phyloP scores from a whole-genome alignment of 1,140 invertebrate genomes.

The Cydia fagiglandana region DNA sequence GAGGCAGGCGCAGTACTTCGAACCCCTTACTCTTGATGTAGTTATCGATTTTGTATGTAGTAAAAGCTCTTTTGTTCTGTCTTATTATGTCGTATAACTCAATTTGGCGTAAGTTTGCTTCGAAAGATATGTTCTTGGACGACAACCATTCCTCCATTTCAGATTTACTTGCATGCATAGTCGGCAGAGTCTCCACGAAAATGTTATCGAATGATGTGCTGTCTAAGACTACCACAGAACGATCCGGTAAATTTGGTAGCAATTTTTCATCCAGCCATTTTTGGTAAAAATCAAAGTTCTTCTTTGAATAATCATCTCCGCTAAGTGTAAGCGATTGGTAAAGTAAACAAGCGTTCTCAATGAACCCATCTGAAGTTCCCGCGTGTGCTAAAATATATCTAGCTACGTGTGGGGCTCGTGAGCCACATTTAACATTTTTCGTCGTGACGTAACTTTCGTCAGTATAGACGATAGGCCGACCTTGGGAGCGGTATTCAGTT shows the following conservation, averaged over 20 bases:
- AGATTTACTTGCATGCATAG: slow-evolving; percentile 30
- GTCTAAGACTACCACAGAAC: slow-evolving; percentile 38
- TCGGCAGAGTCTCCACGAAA: slow-evolving; percentile 31
- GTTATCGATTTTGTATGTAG: slow-evolving; percentile 32
- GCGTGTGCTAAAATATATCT: slow-evolving; percentile 32
- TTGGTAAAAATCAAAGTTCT: slow-evolving; percentile 37
- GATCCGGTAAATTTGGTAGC: slow-evolving; percentile 40
- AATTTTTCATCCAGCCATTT: slow-evolving; percentile 38
- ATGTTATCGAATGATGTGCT: slow-evolving; percentile 39
- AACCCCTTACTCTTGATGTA: slow-evolving; percentile 37
- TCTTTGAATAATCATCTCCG: slow-evolving; percentile 38
- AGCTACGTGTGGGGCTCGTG: not conserved
- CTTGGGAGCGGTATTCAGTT: slow-evolving; percentile 27
- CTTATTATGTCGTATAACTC: slow-evolving; percentile 33
- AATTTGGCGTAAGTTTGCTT: slow-evolving; percentile 9
- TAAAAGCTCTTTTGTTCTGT: slow-evolving; percentile 39
- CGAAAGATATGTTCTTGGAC: slow-evolving; percentile 33
- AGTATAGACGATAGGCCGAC: slow-evolving; percentile 34
- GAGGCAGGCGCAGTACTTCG: slow-evolving; percentile 41
- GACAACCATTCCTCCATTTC: slow-evolving; percentile 38
- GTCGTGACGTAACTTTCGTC: slow-evolving; percentile 34
- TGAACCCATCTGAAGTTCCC: slow-evolving; percentile 21
- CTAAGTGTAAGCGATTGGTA: slow-evolving; percentile 30
- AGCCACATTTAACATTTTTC: slow-evolving; percentile 27
- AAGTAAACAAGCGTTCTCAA: slow-evolving; percentile 27